Base-by-base conservation (phyloP, 1,140 invertebrate genomes). In the Euwallacea similis region DNA sequence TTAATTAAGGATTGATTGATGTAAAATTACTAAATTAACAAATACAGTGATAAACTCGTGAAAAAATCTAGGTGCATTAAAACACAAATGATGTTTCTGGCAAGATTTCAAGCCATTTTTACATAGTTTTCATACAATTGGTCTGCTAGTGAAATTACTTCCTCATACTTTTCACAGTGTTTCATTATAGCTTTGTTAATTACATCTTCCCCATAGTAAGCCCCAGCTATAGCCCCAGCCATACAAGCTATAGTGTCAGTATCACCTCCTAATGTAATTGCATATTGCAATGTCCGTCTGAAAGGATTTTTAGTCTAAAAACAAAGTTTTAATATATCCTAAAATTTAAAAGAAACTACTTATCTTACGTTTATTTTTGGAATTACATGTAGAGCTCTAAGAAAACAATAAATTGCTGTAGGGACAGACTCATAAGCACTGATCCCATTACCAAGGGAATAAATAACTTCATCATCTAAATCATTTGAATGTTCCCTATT, bases 161-260 rank as follows among this genome's bases (percentile, higher is more conserved):
- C 77, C 46, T 87, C 79, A 1, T 84, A 82, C 58, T 81, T 82
- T 84, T 93, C 91, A 78, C 89, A 92, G 73, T 89, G 86, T 54
- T 84, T 82, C 9, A 87, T 79, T 66, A 92, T 78, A 71, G 82
- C 81, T 56, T 81, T 44, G 61, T 86, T 87, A 59, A 94, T 87
- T 10, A 79, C 79, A 42, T 87, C 84, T 68, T 88, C 81, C 7
- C 91, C 91, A 76, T 90, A 87, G 80, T 86, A 89, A 21, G 91
- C 91, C 54, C 92, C 92, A 65, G 88, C 86, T 66, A 93, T 89
- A 16, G 89, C 87, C 11, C 90, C 91, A 33, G 91, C 87, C 91
- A 94, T 94, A 61, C 87, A 86, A 7, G 88, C 91, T 77, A 94
- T 91, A 2, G 91, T 93, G 73, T 93, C 91, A 6, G 91, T 91